A percentile compares a stretch with the other conserved stretches of the same genome.
These are phyloP conservation scores for Agriopis aurantiaria DNA, from an alignment of 2,888 invertebrate species.

Conservation along the genomic window DNA sequence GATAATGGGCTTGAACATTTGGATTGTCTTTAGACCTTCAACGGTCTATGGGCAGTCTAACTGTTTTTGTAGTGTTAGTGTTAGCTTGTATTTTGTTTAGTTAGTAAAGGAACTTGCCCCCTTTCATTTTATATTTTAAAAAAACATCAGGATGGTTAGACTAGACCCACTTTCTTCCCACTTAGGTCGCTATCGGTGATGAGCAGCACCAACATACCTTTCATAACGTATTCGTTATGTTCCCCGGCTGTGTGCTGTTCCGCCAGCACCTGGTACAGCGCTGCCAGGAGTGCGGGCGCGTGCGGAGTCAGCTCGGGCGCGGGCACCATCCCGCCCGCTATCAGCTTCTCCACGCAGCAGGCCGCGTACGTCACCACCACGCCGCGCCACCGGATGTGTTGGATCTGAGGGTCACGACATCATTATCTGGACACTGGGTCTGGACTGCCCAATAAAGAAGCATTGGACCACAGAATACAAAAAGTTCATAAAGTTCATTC, in stretches of 20 bases:
- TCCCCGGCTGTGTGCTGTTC: slow-evolving; percentile 94
- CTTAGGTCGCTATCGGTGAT: too few species aligned
- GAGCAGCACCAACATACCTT: slow-evolving; percentile 86
- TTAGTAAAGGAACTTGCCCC: too few species aligned
- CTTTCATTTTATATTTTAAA: too few species aligned
- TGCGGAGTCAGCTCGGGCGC: slow-evolving; percentile 89
- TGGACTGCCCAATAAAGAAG: too few species aligned
- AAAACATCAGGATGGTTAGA: too few species aligned
- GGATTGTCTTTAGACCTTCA: too few species aligned
- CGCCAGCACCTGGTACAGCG: slow-evolving; percentile 91
- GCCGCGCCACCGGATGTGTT: slow-evolving; percentile 91
- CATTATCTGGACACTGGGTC: background rate
- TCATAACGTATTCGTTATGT: slow-evolving; percentile 99
- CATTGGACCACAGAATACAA: too few species aligned
- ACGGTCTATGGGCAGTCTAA: too few species aligned
- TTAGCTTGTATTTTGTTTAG: too few species aligned
- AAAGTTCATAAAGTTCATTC: too few species aligned
- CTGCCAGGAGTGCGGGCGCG: slow-evolving; percentile 89
- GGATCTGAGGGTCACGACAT: slow-evolving; percentile 76
- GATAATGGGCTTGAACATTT: background rate
- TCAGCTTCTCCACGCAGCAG: slow-evolving; percentile 94
- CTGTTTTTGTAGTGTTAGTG: too few species aligned
- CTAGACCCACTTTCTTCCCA: too few species aligned
- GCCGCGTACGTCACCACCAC: slow-evolving; percentile 99
- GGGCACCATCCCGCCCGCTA: slow-evolving; percentile 90